Base-by-base conservation (phyloP, 2,797 vertebrate genomes). In the Spea hammondii region DNA sequence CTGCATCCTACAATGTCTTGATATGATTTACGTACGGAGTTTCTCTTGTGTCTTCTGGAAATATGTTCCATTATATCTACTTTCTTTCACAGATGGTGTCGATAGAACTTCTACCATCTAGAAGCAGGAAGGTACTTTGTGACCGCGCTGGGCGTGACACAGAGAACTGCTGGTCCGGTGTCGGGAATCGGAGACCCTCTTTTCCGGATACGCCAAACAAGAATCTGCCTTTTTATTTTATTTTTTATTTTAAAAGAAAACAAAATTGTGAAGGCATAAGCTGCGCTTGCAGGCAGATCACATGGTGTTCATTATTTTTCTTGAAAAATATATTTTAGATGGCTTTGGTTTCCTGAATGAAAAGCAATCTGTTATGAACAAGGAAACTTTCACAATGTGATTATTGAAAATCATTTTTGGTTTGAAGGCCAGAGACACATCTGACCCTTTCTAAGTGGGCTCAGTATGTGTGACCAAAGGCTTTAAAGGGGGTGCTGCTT, bases 71-170 rank as follows among this genome's bases (percentile, higher is more conserved):
- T 32, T 32, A 32, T 32, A 32, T 32, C 32, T 32, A 1, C 32
- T 32, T 32, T 8, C 6, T 44, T 32, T 88, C 86, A 83, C 84
- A 99, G 97, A 99, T 76, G 97, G 97, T 49, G 94, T 96, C 0
- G 97, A 99, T 88, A 94, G 96, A 87, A 99, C 97, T 79, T 99
- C 97, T 76, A 99, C 97, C 1, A 99, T 99, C 92, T 93, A 91
- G 89, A 92, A 87, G 87, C 86, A 83, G 86, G 86, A 50, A 89
- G 87, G 91, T 85, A 84, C 86, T 83, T 84, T 77, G 85, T 86
- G 90, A 88, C 85, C 80, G 83, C 87, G 88, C 91, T 88, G 92
- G 91, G 91, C 89, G 78, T 88, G 88, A 91, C 79, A 86, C 87
- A 87, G 86, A 86, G 86, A 88, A 90, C 91, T 90, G 91, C 88